Conservation (phyloP, 2,797 vertebrate species). For the Tokudaia tokunoshimensis region DNA sequence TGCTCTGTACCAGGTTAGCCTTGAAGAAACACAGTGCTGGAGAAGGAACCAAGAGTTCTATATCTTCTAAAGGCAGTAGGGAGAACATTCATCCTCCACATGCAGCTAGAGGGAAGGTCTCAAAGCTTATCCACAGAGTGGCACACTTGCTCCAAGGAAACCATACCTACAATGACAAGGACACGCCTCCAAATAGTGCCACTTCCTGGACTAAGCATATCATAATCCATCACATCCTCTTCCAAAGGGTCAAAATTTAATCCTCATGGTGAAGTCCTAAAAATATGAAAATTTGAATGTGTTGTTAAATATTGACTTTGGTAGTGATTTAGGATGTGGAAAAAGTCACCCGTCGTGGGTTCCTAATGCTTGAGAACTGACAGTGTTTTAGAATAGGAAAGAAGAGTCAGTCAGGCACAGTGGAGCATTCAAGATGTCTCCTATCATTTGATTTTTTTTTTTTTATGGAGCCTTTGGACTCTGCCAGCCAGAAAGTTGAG, state of each 20-base stretch:
- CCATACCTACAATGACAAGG: not conserved
- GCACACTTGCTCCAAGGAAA: too few relatives aligned
- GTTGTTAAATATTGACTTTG: not conserved
- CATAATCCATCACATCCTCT: not conserved
- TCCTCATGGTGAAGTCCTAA: not conserved
- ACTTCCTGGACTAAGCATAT: not conserved
- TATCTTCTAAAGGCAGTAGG: not conserved
- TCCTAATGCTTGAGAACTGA: not conserved
- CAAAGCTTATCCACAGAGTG: too few relatives aligned
- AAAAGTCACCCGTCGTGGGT: rapidly evolving
- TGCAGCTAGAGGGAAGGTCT: not conserved
- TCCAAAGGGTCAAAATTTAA: not conserved
- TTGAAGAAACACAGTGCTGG: not conserved
- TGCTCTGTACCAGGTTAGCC: not conserved
- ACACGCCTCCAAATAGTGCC: not conserved
- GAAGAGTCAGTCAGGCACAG: not conserved
- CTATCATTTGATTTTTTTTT: not conserved
- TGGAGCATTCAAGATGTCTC: not conserved
- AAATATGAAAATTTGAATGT: not conserved
- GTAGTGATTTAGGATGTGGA: not conserved
- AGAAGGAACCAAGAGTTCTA: not conserved
- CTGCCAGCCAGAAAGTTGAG: not conserved
- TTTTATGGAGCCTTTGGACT: not conserved
- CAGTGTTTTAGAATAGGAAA: not conserved
- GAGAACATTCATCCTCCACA: not conserved